These are phyloP conservation scores for Herpailurus yagouaroundi DNA, from an alignment of 2,113 vertebrate genomes.

Conservation along the genomic window DNA sequence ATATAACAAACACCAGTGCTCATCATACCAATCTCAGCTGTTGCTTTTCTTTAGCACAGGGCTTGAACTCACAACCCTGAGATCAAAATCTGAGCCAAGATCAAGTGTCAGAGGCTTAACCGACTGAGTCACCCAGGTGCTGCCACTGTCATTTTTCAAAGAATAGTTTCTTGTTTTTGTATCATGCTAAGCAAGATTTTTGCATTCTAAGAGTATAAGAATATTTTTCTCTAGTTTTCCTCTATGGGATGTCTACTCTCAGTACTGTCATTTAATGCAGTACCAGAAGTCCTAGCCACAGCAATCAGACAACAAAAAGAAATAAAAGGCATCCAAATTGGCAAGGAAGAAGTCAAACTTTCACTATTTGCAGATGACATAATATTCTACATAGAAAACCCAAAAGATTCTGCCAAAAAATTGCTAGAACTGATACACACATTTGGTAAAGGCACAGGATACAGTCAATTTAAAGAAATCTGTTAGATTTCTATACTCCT, in stretches of 20 bases:
- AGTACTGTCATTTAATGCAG: not conserved
- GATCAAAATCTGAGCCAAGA: no score
- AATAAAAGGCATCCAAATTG: not conserved
- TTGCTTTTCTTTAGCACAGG: no score
- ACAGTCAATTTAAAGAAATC: not conserved
- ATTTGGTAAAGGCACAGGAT: not conserved
- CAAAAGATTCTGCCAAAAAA: not conserved
- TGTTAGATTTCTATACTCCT: not conserved
- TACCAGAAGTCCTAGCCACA: not conserved
- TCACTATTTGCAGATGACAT: not conserved
- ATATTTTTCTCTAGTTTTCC: not conserved
- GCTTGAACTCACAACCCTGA: no score
- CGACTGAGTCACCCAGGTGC: no score
- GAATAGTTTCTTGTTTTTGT: not conserved
- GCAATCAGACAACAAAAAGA: not conserved
- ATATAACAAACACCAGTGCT: no score
- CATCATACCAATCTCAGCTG: no score
- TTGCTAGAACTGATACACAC: not conserved
- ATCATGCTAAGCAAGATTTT: slow-evolving; percentile 14
- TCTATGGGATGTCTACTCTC: not conserved
- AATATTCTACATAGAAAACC: not conserved
- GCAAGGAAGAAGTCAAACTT: not conserved
- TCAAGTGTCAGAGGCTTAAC: no score
- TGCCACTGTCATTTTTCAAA: not conserved
- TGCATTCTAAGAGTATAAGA: slow-evolving; percentile 1